These are phyloP conservation scores for Alectura lathami DNA, from an alignment of 2,113 vertebrate species.

Conservation along the genomic window DNA sequence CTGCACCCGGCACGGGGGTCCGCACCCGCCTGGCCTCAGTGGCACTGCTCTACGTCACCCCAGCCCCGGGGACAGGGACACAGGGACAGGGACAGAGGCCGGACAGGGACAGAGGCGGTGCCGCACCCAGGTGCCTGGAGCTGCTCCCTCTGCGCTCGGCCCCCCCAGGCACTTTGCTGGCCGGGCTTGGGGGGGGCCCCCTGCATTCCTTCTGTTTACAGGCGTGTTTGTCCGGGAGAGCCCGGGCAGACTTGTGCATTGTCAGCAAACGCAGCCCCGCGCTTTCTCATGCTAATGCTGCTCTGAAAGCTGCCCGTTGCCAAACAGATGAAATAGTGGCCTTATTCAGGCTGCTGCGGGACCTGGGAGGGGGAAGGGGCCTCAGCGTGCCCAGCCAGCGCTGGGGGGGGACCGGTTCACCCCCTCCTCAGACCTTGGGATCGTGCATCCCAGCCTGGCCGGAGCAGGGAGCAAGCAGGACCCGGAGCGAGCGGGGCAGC, in stretches of 20 bases:
- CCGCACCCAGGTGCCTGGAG: not conserved
- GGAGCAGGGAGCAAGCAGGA: not conserved
- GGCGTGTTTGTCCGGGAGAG: conserved; percentile 93
- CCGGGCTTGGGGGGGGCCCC: not conserved
- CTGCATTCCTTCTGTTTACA: conserved; percentile 95
- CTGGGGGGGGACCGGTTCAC: not conserved
- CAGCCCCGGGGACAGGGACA: fast-evolving
- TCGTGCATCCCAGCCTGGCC: not conserved
- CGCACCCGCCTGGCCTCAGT: fast-evolving
- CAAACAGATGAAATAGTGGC: conserved; percentile 94
- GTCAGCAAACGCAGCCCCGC: conserved; percentile 90
- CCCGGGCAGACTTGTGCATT: conserved; percentile 85
- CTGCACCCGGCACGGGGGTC: no score
- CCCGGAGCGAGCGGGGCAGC: fast-evolving
- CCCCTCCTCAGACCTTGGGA: not conserved
- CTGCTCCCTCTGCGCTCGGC: not conserved
- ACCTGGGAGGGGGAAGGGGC: conserved; percentile 53
- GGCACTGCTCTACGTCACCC: no score
- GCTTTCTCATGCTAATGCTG: conserved; percentile 96
- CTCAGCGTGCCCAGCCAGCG: not conserved
- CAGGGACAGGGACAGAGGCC: fast-evolving
- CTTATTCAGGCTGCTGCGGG: conserved; percentile 87
- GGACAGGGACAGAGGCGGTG: fast-evolving
- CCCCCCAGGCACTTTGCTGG: fast-evolving
- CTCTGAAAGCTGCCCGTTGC: conserved; percentile 90